phyloP scores from a whole-genome alignment of 2,113 vertebrate genomes.

The Colossoma macropomum region DNA sequence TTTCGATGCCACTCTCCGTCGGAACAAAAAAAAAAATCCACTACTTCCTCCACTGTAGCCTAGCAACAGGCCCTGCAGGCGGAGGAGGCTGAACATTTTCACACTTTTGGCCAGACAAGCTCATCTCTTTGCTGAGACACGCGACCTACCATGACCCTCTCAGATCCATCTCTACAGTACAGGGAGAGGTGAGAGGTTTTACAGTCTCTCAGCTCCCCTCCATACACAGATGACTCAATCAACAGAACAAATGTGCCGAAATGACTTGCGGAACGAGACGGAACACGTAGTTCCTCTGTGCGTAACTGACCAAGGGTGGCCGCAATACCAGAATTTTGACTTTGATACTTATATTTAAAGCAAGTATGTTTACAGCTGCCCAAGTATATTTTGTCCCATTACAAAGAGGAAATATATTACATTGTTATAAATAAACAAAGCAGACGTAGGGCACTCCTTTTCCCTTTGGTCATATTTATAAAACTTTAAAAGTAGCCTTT shows the following conservation, averaged over 20 bases:
- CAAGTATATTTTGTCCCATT: no score
- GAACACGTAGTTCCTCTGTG: conserved; percentile 22
- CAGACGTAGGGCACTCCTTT: no score
- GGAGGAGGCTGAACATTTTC: conserved; percentile 58
- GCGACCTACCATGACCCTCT: conserved; percentile 50
- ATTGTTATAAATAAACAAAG: no score
- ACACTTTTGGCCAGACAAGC: conserved; percentile 53
- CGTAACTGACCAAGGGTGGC: background rate
- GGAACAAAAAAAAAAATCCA: conserved; percentile 17
- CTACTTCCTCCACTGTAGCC: conserved; percentile 55
- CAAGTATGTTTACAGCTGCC: background rate
- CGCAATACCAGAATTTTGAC: background rate
- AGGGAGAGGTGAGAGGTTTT: conserved; percentile 10
- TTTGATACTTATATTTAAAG: background rate
- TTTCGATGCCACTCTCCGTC: conserved; percentile 16
- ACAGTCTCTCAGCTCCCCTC: conserved; percentile 34
- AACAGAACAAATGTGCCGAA: conserved; percentile 25
- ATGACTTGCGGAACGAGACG: conserved; percentile 17
- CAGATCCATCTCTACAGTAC: conserved; percentile 22
- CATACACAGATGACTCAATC: conserved; percentile 24
- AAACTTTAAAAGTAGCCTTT: no score
- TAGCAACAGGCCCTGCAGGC: conserved; percentile 57
- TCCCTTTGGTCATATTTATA: no score
- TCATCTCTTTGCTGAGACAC: conserved; percentile 55
- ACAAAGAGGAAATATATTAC: no score